Percentiles rank a stretch among this genome's conserved stretches.
Evolutionary conservation across 2,888 invertebrate species (phyloP).

Genomic region (Rapana venosa): DNA sequence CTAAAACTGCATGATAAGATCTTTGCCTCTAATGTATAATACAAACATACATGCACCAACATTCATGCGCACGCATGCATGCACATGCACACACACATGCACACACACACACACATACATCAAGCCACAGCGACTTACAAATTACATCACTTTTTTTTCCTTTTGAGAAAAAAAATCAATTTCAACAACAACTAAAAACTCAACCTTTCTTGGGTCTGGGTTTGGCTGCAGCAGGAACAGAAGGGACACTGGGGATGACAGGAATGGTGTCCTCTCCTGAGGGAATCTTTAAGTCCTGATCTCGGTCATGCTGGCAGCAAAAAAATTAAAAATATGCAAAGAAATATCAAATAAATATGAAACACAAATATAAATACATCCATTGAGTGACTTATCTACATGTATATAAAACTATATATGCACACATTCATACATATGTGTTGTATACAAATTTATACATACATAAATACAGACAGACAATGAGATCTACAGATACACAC

Average conservation of each 20-base stretch:
- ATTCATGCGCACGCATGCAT: neutral
- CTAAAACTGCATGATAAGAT: too few species aligned
- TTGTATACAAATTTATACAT: neutral
- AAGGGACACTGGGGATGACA: conserved; percentile 41
- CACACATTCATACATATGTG: neutral
- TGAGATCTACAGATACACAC: too few species aligned
- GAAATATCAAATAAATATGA: neutral
- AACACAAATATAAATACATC: neutral
- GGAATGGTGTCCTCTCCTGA: conserved; percentile 31
- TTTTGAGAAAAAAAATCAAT: neutral
- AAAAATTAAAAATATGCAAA: neutral
- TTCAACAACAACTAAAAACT: neutral
- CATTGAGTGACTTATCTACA: too few species aligned
- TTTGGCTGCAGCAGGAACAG: conserved; percentile 39
- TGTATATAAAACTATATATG: neutral
- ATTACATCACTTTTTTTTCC: too few species aligned
- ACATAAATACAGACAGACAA: too few species aligned
- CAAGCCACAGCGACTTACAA: too few species aligned
- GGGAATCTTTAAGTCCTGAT: conserved; percentile 34
- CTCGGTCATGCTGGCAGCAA: conserved; percentile 32
- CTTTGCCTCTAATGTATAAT: too few species aligned
- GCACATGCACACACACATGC: neutral
- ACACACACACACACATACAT: neutral
- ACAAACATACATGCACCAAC: neutral
- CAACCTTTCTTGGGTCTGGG: conserved; percentile 51